Evolutionary conservation across 2,113 vertebrate genomes (phyloP).

Genomic region (Ailuropoda melanoleuca): DNA sequence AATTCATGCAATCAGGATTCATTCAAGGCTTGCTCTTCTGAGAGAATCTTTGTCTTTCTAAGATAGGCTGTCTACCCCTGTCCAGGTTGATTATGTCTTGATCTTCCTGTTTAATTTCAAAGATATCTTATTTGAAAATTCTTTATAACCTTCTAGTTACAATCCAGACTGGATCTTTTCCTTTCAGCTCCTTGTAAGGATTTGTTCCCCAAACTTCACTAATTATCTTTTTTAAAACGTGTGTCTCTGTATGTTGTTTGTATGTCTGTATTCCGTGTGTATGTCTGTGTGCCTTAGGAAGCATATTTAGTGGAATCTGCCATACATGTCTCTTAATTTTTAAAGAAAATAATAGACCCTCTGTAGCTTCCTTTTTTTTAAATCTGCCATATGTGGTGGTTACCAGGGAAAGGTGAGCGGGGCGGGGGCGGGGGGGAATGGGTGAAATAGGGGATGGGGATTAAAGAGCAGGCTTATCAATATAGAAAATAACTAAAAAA

Average conservation of each 20-base stretch:
- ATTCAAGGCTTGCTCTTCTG: neutral
- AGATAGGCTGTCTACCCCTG: neutral
- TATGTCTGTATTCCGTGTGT: neutral
- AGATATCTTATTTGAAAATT: neutral
- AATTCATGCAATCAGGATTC: neutral
- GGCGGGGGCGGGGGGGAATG: too few species aligned
- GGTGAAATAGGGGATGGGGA: neutral
- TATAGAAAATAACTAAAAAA: neutral
- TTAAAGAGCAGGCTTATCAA: neutral
- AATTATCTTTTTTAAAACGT: neutral
- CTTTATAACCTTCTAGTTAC: neutral
- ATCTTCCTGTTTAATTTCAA: neutral
- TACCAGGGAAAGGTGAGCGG: neutral
- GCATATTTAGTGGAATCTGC: neutral
- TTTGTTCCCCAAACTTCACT: neutral
- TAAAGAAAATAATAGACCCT: neutral
- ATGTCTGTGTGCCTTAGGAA: neutral
- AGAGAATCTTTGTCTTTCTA: slow-evolving; percentile 4
- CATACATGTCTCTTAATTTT: neutral
- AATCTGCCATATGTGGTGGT: neutral
- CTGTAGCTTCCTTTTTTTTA: neutral
- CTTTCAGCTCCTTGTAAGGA: neutral
- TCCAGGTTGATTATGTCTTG: slow-evolving; percentile 7
- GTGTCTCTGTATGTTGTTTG: neutral
- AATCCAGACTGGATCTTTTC: neutral